Evolutionary conservation across 2,113 vertebrate genomes (phyloP).

Genomic region (Sinocyclocheilus rhinocerous): DNA sequence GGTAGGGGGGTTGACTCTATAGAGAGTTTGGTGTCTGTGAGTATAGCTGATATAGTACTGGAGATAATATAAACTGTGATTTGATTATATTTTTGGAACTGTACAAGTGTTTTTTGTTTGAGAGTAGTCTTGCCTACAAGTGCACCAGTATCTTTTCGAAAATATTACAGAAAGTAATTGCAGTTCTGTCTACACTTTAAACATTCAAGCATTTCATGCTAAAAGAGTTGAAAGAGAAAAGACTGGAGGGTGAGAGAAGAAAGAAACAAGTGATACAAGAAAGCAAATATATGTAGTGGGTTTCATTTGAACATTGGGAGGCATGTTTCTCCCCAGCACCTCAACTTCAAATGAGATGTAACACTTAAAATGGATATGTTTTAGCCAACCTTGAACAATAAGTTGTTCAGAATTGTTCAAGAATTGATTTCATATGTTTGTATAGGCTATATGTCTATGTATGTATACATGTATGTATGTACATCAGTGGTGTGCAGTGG

Average conservation of each 20-base stretch:
- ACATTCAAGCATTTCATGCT: not conserved
- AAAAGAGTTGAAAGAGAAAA: not conserved
- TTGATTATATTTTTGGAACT: not conserved
- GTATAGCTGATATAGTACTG: conserved; percentile 5
- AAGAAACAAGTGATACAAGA: not conserved
- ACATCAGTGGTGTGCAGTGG: too few species aligned
- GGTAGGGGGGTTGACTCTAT: not conserved
- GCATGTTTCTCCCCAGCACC: too few species aligned
- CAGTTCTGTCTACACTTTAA: not conserved
- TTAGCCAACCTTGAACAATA: too few species aligned
- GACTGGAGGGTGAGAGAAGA: not conserved
- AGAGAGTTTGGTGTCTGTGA: conserved; percentile 1
- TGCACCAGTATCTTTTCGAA: not conserved
- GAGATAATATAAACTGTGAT: not conserved
- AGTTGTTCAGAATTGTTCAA: too few species aligned
- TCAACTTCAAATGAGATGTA: too few species aligned
- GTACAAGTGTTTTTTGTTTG: not conserved
- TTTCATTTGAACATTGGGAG: not conserved
- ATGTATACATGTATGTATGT: too few species aligned
- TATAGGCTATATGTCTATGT: too few species aligned
- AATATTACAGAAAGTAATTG: conserved; percentile 3
- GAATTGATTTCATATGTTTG: too few species aligned
- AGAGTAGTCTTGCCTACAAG: not conserved
- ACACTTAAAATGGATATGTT: too few species aligned
- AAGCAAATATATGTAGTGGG: not conserved